phyloP scores from a whole-genome alignment of 2,888 invertebrate species.

The Periphyllus acericola region DNA sequence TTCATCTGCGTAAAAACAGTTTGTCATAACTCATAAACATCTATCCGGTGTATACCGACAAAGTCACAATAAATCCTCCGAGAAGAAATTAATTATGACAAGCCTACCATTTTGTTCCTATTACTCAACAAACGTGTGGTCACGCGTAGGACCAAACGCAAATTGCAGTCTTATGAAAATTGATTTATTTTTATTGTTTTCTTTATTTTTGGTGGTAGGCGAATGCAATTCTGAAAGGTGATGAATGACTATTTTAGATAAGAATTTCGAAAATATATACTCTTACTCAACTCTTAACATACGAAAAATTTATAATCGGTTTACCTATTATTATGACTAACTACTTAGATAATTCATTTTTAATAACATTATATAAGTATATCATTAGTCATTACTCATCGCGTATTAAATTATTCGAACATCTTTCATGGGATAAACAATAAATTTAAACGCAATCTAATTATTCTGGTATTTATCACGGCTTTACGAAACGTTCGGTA shows the following conservation, averaged over 20 bases:
- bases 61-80: constrained; percentile 56
- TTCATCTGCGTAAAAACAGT: constrained; percentile 61
- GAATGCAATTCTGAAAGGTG: too few relatives aligned
- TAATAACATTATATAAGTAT: too few relatives aligned
- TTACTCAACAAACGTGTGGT: constrained; percentile 50
- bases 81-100: constrained; percentile 58
- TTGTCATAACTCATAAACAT: constrained; percentile 61
- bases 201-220: too few relatives aligned
- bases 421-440: neutral
- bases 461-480: neutral
- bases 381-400: too few relatives aligned
- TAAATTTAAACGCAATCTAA: neutral
- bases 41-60: constrained; percentile 44
- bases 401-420: neutral
- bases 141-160: constrained; percentile 6
- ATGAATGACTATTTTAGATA: too few relatives aligned
- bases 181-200: neutral
- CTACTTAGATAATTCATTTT: too few relatives aligned
- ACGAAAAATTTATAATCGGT: too few relatives aligned
- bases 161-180: constrained; percentile 29
- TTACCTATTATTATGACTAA: too few relatives aligned
- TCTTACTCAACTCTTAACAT: too few relatives aligned
- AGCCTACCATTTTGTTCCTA: constrained; percentile 41
- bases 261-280: too few relatives aligned
- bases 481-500: neutral